Evolutionary conservation across 2,888 invertebrate species (phyloP).

Genomic region (Tethea ocularis): DNA sequence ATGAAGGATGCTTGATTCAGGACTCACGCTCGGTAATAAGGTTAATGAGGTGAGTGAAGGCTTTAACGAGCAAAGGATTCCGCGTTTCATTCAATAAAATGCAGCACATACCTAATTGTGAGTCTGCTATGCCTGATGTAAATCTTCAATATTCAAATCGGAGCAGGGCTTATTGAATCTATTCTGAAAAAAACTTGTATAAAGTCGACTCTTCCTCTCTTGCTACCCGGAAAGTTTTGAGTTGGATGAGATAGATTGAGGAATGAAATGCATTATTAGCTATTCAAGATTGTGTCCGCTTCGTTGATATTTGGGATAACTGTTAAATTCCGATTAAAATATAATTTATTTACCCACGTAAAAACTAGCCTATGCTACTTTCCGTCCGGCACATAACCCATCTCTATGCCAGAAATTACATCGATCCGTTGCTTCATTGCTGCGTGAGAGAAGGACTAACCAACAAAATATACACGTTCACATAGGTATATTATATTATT

Average conservation of each 20-base stretch:
- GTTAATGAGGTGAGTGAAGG: constrained; percentile 71
- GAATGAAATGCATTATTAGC: constrained; percentile 72
- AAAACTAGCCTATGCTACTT: no score
- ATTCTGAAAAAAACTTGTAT: constrained; percentile 59
- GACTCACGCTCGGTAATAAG: constrained; percentile 66
- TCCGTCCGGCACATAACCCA: no score
- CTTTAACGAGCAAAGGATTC: constrained; percentile 62
- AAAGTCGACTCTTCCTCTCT: constrained; percentile 58
- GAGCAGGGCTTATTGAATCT: constrained; percentile 32
- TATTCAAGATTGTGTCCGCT: constrained; percentile 66
- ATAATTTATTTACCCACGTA: background rate
- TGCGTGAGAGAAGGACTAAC: no score
- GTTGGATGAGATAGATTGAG: constrained; percentile 71
- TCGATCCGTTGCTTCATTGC: no score
- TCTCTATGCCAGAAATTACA: no score
- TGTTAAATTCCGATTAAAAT: constrained; percentile 23
- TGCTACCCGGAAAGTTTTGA: constrained; percentile 67
- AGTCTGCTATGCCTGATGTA: constrained; percentile 7
- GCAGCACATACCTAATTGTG: constrained; percentile 19
- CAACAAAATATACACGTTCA: no score
- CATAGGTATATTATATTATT: no score
- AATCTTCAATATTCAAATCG: constrained; percentile 26
- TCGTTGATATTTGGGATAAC: constrained; percentile 31
- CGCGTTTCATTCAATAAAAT: constrained; percentile 60
- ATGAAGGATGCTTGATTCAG: constrained; percentile 41